A percentile compares a stretch with the other conserved stretches of the same genome.
Evolutionary conservation across 2,888 invertebrate species (phyloP).

Genomic region (Boloria euphrosyne): DNA sequence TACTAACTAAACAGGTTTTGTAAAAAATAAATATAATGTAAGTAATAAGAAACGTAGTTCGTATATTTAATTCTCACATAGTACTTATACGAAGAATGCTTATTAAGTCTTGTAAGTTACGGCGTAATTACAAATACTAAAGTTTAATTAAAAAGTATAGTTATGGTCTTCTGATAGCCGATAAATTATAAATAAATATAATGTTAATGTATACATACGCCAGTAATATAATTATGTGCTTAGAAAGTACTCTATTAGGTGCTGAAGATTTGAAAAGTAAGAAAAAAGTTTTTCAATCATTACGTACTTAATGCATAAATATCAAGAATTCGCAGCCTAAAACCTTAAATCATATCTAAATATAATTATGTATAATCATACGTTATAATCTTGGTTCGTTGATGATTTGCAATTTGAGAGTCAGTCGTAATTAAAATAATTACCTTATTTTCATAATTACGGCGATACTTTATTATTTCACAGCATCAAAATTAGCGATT

Average conservation of each 20-base stretch:
- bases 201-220: no score
- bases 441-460: slow-evolving; percentile 33
- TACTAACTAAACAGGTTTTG: slow-evolving; percentile 27
- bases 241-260: no score
- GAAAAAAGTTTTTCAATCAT: not conserved
- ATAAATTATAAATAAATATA: no score
- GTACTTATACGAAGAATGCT: not conserved
- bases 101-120: not conserved
- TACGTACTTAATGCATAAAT: slow-evolving; percentile 8
- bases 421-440: slow-evolving; percentile 35
- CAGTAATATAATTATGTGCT: no score
- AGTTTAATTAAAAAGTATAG: no score
- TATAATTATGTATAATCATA: slow-evolving; percentile 25
- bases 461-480: slow-evolving; percentile 24
- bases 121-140: not conserved
- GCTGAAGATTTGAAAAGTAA: no score
- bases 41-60: not conserved
- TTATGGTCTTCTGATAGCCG: no score
- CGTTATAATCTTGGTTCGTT: slow-evolving; percentile 26
- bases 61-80: not conserved
- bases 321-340: slow-evolving; percentile 2
- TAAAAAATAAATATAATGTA: slow-evolving; percentile 12
- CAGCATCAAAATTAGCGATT: slow-evolving; percentile 30
- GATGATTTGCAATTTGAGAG: slow-evolving; percentile 30
- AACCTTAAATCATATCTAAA: slow-evolving; percentile 16